These are phyloP conservation scores for Sphyrna mokarran DNA, from an alignment of 2,113 vertebrate genomes.

Conservation along the genomic window DNA sequence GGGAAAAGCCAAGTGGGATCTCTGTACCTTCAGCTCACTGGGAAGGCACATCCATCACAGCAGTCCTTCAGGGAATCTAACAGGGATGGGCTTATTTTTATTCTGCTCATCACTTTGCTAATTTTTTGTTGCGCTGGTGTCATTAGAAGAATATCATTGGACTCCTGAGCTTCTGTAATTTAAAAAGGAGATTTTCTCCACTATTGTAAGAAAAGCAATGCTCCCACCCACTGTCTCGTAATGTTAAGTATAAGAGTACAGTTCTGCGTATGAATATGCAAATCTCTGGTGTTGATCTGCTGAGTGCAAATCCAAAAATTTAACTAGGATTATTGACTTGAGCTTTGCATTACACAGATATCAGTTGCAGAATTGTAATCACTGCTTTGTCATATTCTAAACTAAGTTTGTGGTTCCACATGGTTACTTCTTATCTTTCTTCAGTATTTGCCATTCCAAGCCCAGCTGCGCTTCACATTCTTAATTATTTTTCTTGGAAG, in stretches of 20 bases:
- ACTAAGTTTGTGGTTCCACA: background rate
- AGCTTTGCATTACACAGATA: background rate
- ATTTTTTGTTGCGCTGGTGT: background rate
- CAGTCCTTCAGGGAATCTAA: background rate
- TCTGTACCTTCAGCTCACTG: background rate
- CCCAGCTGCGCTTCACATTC: background rate
- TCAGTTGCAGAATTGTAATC: background rate
- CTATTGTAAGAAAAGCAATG: background rate
- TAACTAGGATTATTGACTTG: background rate
- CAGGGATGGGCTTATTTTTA: background rate
- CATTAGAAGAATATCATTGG: background rate
- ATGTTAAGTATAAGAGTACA: background rate
- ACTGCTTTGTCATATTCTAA: background rate
- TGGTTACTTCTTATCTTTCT: background rate
- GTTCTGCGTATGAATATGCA: background rate
- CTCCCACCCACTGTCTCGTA: background rate
- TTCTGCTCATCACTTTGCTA: background rate
- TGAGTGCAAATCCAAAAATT: background rate
- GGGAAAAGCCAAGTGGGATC: background rate
- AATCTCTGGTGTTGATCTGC: background rate
- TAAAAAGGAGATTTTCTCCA: background rate
- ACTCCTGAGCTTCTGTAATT: background rate
- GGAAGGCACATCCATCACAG: background rate
- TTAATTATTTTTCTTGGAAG: background rate
- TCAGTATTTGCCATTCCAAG: background rate